Evolutionary conservation across 2,113 vertebrate genomes (phyloP), one percentile per base, ranked within the genome.

Genomic region (Archilochus colubris): DNA sequence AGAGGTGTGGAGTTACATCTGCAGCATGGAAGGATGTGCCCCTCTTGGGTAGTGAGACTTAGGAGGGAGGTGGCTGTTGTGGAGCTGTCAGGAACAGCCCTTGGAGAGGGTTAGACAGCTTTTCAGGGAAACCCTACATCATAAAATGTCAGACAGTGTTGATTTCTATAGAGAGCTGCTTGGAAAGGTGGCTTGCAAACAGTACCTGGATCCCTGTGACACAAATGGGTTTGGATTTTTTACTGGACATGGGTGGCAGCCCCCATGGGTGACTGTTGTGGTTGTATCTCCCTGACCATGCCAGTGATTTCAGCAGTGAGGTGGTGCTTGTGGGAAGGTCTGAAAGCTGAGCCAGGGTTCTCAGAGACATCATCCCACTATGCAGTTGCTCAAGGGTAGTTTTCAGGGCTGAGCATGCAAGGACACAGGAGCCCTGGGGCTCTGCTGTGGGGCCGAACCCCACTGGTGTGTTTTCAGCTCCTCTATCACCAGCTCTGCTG

Each of bases 281-380:
- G 12, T 68, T 0, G 0, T 22, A 31, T 66, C 68, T 48, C 5
- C 1, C 57, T 66, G 54, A 16, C 9, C 16, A 5, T 1, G 0
- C 30, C 44, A 6, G 57, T 2, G 23, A 5, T 27, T 70, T 23
- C 3, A 11, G 3, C 79, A 24, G 30, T 14, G 21, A 46, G 14
- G 30, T 67, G 50, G 15, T 1, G 24, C 46, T 44, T 25, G 51
- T 2, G 21, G 81, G 33, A 54, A 14, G 36, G 27, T 24, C 54
- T 82, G 82, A 62, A 50, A 78, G 53, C 50, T 18, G 27, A 51
- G 58, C 70, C 58, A 72, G 66, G 46, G 28, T 57, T 73, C 36
- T 74, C 38, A 15, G 73, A 55, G 63, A 8, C 28, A 27, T n/a
- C 20, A 3, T 54, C 44, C 28, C 5, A 4, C 54, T 67, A 53